Conservation (phyloP, 1,140 invertebrate species). For the Saccostrea echinata region DNA sequence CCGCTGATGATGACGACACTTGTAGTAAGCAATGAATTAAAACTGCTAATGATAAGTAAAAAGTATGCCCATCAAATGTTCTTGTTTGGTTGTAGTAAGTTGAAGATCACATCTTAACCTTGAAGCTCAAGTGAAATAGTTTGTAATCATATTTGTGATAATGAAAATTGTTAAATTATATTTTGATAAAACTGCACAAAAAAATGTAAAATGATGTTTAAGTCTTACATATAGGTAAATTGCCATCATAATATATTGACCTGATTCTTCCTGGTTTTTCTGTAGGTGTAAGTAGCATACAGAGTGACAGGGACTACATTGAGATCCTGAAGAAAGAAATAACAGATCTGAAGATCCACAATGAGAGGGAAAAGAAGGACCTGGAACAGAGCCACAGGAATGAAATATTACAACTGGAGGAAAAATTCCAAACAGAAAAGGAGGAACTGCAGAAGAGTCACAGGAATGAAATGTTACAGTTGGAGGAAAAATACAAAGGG, state of each 20-base stretch:
- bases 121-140: too few species aligned
- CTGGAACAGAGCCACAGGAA: slow-evolving; percentile 48
- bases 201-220: too few species aligned
- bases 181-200: too few species aligned
- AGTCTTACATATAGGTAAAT: too few species aligned
- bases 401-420: slow-evolving; percentile 50
- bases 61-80: too few species aligned
- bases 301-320: slow-evolving; percentile 56
- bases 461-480: slow-evolving; percentile 44
- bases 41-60: too few species aligned
- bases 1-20: slow-evolving; percentile 54
- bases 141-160: too few species aligned
- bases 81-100: too few species aligned
- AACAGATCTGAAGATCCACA: slow-evolving; percentile 51
- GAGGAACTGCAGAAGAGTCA: slow-evolving; percentile 42
- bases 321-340: slow-evolving; percentile 55
- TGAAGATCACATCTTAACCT: too few species aligned
- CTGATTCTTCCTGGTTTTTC: too few species aligned
- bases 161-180: too few species aligned
- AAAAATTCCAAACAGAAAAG: slow-evolving; percentile 53
- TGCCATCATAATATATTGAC: too few species aligned
- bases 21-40: slow-evolving; percentile 43
- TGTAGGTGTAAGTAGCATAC: slow-evolving; percentile 56
- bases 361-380: slow-evolving; percentile 53
- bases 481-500: slow-evolving; percentile 53